Percentiles rank a stretch among this genome's conserved stretches.
Conservation (phyloP, 1,140 invertebrate species). For the Capitella teleta region DNA sequence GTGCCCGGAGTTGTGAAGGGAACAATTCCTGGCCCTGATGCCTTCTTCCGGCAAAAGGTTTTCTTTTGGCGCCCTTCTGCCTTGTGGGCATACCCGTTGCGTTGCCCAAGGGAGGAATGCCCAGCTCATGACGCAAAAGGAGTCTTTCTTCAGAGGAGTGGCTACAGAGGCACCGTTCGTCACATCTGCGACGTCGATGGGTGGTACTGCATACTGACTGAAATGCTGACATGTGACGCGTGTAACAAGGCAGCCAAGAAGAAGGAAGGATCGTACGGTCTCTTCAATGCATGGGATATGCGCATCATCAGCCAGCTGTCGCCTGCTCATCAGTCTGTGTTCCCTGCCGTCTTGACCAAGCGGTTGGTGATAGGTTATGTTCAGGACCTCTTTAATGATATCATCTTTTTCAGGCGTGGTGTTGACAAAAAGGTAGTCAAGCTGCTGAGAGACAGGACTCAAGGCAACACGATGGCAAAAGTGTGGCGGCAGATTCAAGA, state of each 20-base stretch:
- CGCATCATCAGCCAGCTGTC: neutral
- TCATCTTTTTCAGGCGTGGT: neutral
- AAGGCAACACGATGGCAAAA: slow-evolving; percentile 2
- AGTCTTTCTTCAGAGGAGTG: neutral
- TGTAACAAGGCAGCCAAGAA: neutral
- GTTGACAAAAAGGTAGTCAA: neutral
- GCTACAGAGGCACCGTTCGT: neutral
- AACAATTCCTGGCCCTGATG: neutral
- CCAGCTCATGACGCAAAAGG: neutral
- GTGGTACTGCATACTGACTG: neutral
- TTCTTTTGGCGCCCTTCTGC: neutral
- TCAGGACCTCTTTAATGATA: neutral
- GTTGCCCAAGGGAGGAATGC: neutral
- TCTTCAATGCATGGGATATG: neutral
- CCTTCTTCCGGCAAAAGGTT: neutral
- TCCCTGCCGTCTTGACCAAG: neutral
- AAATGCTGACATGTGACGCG: neutral
- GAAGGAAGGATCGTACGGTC: neutral
- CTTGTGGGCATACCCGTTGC: neutral
- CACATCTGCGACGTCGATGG: neutral
- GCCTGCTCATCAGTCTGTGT: neutral
- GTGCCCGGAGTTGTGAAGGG: neutral
- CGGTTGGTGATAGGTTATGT: neutral
- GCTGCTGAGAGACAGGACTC: neutral
- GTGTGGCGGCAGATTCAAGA: slow-evolving; percentile 1